Base-by-base conservation (phyloP, 2,797 vertebrate genomes). In the Morelia viridis region DNA sequence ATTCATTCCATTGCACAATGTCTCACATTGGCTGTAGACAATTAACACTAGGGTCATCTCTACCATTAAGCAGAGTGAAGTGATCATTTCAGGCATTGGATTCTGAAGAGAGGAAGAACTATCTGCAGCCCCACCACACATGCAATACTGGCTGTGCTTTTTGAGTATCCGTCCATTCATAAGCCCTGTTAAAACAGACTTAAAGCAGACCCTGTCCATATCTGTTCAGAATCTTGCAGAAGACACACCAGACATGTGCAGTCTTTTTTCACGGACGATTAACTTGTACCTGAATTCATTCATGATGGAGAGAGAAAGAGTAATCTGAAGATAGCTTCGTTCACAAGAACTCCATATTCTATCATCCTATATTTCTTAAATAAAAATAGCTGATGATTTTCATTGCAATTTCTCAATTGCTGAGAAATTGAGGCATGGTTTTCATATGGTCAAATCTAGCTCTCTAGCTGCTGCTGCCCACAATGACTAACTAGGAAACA, bases 1-100 rank as follows among this genome's bases (percentile, higher is more conserved):
- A 86, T 89, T 86, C 85, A 94, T 28, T 88, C 71, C 65, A 13
- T 94, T 89, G 92, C 41, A 80, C 56, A 35, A 35, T 91, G 76
- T 91, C 65, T 0, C 35, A 1, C 22, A 41, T 50, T 26, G 84
- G 56, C 68, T 92, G 57, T 91, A 93, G 13, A 24, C 15, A 68
- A 65, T 65, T 88, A 50, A 65, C 12, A 57, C 24, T n/a, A 22
- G 88, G 24, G 5, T 35, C 86, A 87, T 5, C 19, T 11, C 58
- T 41, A 24, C 35, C 5, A 46, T 61, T 60, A 87, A 31, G 31
- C 5, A 60, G 85, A 35, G 35, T 6, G 86, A 58, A n/a, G 28
- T 10, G n/a, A 53, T 35, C 8, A 89, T 26, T 7, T 60, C 31
- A 60, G 64, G 53, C n/a, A 22, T 22, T 68, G 56, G 31, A 89